Evolutionary conservation across 2,888 invertebrate species (phyloP), one percentile per base, ranked within the genome.

Genomic region (Heteromyza rotundicornis): DNA sequence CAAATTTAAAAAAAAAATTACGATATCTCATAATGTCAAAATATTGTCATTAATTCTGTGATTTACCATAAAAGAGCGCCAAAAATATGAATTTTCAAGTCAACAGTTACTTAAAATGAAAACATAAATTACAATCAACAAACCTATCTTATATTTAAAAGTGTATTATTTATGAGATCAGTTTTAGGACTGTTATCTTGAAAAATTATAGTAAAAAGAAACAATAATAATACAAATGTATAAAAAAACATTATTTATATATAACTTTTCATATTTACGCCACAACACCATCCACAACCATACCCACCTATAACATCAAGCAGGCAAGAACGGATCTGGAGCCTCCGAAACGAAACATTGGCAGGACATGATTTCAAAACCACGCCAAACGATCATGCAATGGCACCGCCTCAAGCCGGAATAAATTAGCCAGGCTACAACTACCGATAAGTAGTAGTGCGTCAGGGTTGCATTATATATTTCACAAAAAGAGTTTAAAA

Each of bases 291-390:
- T 16, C 44, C 19, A 32, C 24, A 8, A 53, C 16, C 14, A 35
- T 27, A 27, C 27, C n/a, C n/a, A 40, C 5, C 10, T 40, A 40
- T 32, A 32, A 8, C 32, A 32, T 32, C 32, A 32, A n/a, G n/a
- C 40, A 94, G 95, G 94, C 61, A 95, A 95, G 84, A 95, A 94
- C 78, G 94, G 94, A 12, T 96, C 95, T 58, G 97, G 97, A 1
- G 96, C 96, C 17, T 91, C 94, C 60, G 97, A 97, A 84, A 95
- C 95, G 36, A 96, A 96, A 81, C 97, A 97, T 84, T 97, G 97
- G 97, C 96, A 96, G 79, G 97, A 97, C 81, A 97, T 97, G 97
- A 95, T 97, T 73, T 94, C 95, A 65, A 97, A 97, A 85, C 96
- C 96, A 20, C 87, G 96, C 70, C 96, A 97, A 85, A 95, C 94